A percentile compares a stretch with the other conserved stretches of the same genome.
Evolutionary conservation across 2,888 invertebrate genomes (phyloP).

Genomic region (Metacarcinus magister): DNA sequence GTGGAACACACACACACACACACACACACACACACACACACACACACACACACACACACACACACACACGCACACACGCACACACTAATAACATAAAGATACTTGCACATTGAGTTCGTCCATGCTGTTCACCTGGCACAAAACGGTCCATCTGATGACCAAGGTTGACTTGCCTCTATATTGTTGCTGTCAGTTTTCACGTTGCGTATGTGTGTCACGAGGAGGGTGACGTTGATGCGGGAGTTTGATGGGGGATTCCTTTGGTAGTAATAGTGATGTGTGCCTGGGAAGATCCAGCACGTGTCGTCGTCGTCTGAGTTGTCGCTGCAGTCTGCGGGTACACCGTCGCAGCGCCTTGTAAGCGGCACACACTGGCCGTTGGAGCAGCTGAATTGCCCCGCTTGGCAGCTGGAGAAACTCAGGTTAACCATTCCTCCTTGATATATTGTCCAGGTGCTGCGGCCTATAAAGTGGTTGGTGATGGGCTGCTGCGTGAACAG

Average conservation of each 20-base stretch:
- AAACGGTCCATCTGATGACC: neutral
- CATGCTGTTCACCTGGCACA: neutral
- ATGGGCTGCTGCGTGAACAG: neutral
- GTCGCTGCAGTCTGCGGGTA: slow-evolving; percentile 50
- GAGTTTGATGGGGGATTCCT: neutral
- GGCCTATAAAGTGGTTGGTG: slow-evolving; percentile 37
- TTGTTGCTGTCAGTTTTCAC: slow-evolving; percentile 46
- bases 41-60: neutral
- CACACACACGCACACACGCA: slow-evolving; percentile 56
- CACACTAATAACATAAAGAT: neutral
- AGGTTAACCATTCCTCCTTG: neutral
- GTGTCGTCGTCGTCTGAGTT: slow-evolving; percentile 62
- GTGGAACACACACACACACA: neutral
- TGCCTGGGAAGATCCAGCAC: slow-evolving; percentile 46
- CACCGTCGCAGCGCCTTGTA: slow-evolving; percentile 53
- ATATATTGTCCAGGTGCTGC: neutral
- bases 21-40: slow-evolving; percentile 39
- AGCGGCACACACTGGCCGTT: slow-evolving; percentile 61
- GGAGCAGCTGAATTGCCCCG: slow-evolving; percentile 50
- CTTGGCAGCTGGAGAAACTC: slow-evolving; percentile 40
- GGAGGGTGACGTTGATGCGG: slow-evolving; percentile 30
- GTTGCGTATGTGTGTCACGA: neutral
- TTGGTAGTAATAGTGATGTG: neutral
- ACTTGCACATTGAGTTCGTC: neutral
- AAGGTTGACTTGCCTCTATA: slow-evolving; percentile 16